Evolutionary conservation across 1,140 invertebrate species (phyloP), one percentile per base, ranked within the genome.

Genomic region (Chironomus tepperi): DNA sequence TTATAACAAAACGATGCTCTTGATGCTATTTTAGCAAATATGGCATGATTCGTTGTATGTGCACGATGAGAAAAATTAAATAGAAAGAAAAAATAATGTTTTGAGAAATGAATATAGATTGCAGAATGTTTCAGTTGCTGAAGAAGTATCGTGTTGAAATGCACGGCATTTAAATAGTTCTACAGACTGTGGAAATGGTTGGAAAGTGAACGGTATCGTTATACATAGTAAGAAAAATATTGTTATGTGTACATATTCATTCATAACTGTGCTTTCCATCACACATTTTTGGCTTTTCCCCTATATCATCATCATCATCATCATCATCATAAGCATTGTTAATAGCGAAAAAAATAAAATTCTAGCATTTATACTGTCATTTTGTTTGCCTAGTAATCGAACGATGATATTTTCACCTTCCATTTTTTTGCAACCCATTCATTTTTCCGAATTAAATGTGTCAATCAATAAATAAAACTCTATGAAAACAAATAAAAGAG

Each of bases 191-290:
- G 47, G 12, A 57, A 57, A 57, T 57, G 47, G 47, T n/a, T 57
- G 47, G n/a, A 57, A 57, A n/a, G 47, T 57, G 12, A 57, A 57
- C 47, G 47, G 47, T 57, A 57, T 57, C 5, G 47, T 15, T 57
- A 57, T 12, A 57, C 47, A 57, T 57, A 34, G 24, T 34, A 57
- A 57, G 15, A n/a, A 57, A 47, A 57, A 57, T 57, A 15, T 57
- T 57, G 5, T 34, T 34, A 34, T 34, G 24, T 34, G 24, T 34
- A 34, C 24, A 34, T 34, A 34, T 34, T 34, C 24, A 34, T 34
- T 57, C n/a, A 57, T 57, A 57, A 57, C 47, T 57, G 47, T 57
- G 47, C 47, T 57, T 57, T 57, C 47, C 12, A 57, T n/a, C 12
- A 57, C 47, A 57, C 7, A n/a, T 57, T n/a, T 57, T 57, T 15